A percentile compares a stretch with the other conserved stretches of the same genome.
phyloP scores from a whole-genome alignment of 1,140 invertebrate genomes.

The Gonatopus flavifemur region DNA sequence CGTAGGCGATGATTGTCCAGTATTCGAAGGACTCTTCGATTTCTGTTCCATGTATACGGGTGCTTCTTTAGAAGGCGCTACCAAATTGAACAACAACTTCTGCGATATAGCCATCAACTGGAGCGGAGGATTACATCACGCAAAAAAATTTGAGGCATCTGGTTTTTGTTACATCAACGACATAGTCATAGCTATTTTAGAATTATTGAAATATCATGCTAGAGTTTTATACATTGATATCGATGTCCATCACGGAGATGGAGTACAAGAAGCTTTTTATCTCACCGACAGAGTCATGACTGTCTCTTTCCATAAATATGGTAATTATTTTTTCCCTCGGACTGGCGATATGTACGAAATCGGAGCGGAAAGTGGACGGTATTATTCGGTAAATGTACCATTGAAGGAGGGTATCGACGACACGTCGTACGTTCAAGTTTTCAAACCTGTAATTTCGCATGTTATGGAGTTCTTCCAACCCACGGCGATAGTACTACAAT shows the following conservation, averaged over 20 bases:
- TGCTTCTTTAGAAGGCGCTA: conserved; percentile 91
- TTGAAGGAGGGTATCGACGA: conserved; percentile 97
- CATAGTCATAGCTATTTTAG: conserved; percentile 97
- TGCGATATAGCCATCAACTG: conserved; percentile 99
- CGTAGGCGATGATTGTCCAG: conserved; percentile 98
- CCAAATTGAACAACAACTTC: conserved; percentile 89
- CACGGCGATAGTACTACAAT: conserved; percentile 95
- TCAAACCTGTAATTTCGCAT: conserved; percentile 90
- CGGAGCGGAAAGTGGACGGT: conserved; percentile 87
- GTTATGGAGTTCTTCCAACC: conserved; percentile 98
- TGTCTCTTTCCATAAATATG: conserved; percentile 98
- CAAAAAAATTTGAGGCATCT: conserved; percentile 98
- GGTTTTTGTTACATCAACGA: conserved; percentile 99
- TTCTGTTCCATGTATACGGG: conserved; percentile 98
- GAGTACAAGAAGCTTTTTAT: conserved; percentile 99
- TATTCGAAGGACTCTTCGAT: conserved; percentile 98
- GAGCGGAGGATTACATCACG: conserved; percentile 98
- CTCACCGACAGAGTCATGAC: conserved; percentile 99
- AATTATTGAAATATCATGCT: conserved; percentile 93
- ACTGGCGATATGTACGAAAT: conserved; percentile 99
- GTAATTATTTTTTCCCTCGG: conserved; percentile 97
- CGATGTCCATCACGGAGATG: conserved; percentile 99
- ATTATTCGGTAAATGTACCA: conserved; percentile 97
- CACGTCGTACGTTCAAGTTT: conserved; percentile 87
- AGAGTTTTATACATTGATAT: conserved; percentile 98